Base-by-base conservation (phyloP, 1,140 invertebrate genomes). In the Diabrotica undecimpunctata region DNA sequence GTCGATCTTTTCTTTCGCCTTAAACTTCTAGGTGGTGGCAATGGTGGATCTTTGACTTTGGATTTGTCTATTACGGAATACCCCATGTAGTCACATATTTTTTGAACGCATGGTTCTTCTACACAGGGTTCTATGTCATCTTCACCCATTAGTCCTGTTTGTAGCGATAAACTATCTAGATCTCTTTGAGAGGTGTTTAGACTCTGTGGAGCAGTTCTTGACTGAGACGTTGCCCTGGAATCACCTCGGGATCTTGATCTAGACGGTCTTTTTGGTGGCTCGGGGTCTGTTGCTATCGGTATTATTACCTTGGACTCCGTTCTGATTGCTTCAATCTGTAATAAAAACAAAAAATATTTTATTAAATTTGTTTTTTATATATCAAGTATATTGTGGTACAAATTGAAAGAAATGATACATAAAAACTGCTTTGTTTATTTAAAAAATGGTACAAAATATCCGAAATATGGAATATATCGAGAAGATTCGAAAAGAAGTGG, bases 31-130 rank as follows among this genome's bases (percentile, higher is more conserved):
- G 86, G 85, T 46, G 83, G 83, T 35, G 83, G 82, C 6, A 84
- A 82, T 46, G 84, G 77, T 9, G 77, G 76, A 74, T 86, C 70
- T 79, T 82, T 69, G 68, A 81, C 82, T 36, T 82, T 82, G 2
- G 77, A 72, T 75, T 88, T 88, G 36, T 89, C 88, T 5, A 90
- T 86, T 6, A 86, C 81, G 7, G 88, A 87, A 67, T 90, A 90
- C 8, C 87, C 87, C 57, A 85, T 84, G 62, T 79, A 81, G 72
- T 86, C 83, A 9, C 75, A 62, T 5, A 75, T 25, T 53, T 76
- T 68, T 66, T 74, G 64, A 14, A 73, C 39, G 65, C 74, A 78
- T n/a, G 72, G 68, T 65, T 75, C 73, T 66, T 79, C 76, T 7
- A 71, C 9, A 71, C 72, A 64, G 74, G 78, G 50, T 64, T 73